Evolutionary conservation across 2,113 vertebrate genomes (phyloP), one percentile per base, ranked within the genome.

Genomic region (Tupaia chinensis): DNA sequence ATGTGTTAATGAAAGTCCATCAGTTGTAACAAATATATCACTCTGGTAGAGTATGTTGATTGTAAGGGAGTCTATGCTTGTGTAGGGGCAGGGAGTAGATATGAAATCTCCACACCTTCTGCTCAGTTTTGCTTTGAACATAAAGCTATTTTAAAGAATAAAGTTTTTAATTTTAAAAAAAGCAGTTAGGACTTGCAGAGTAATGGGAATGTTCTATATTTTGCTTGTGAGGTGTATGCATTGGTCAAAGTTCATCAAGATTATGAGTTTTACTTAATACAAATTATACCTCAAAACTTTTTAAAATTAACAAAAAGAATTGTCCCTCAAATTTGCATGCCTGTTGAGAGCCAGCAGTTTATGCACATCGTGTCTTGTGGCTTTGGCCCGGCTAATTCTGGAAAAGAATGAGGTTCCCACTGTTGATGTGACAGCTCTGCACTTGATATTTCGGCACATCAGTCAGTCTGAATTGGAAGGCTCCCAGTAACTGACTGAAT

Each of bases 51-150:
- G 10, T 23, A 6, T 5, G 14, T 1, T 54, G 54, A 22, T 9
- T 4, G 22, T 12, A 23, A n/a, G 20, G 14, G 17, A 5, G 56
- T 22, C 27, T 44, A 27, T 20, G 12, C 20, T 7, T 3, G 4
- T 11, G 0, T 3, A 7, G 3, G 19, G 56, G 8, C 1, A 2
- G 23, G 14, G 7, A 7, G 13, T 34, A 10, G 8, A 3, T 0
- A 5, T 3, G 61, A 16, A 27, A 23, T 14, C 54, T 83, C 73
- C 19, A 34, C 29, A 25, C 13, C 44, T 32, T 32, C 74, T 16
- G 3, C 56, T 70, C 3, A 9, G 1, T 68, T 84, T 44, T 56
- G 7, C 25, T 14, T 16, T 3, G 11, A 87, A 34, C 8, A n/a
- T 77, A 69, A 76, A 76, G 29, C 22, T 61, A 8, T 29, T 53